A percentile compares a stretch with the other conserved stretches of the same genome.
These are phyloP conservation scores for Sinodicranocentrus sp. DNA, from an alignment of 2,888 invertebrate species.

Conservation along the genomic window DNA sequence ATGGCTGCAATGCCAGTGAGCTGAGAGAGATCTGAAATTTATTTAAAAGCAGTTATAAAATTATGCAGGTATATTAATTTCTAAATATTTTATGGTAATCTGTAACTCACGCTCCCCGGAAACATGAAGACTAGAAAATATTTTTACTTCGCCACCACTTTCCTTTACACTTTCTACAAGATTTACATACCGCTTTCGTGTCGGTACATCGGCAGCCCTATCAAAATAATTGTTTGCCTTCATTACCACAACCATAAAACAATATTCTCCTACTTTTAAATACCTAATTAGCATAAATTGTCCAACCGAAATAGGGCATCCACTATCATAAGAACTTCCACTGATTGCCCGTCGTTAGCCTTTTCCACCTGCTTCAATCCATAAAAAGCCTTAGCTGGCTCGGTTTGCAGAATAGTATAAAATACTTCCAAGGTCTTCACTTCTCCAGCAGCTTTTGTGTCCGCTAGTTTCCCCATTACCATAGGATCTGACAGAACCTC, in stretches of 20 bases:
- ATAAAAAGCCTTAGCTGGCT: conserved; percentile 97
- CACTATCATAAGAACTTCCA: conserved; percentile 96
- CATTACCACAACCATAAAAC: too few species aligned
- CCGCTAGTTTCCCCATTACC: conserved; percentile 90
- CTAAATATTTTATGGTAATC: too few species aligned
- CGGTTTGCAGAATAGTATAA: conserved; percentile 92
- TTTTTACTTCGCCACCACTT: conserved; percentile 94
- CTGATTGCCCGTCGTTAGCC: conserved; percentile 94
- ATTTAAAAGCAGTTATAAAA: too few species aligned
- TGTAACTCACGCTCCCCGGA: conserved; percentile 99
- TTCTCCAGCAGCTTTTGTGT: conserved; percentile 97
- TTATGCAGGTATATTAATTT: too few species aligned
- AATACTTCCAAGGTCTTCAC: conserved; percentile 94
- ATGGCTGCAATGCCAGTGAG: conserved; percentile 98
- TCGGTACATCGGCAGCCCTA: conserved; percentile 90
- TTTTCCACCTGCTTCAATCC: conserved; percentile 94
- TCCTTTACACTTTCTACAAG: conserved; percentile 95
- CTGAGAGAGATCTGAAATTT: conserved; percentile 96
- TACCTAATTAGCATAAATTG: too few species aligned
- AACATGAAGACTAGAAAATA: conserved; percentile 99
- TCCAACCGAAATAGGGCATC: conserved; percentile 98
- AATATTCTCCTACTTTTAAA: too few species aligned
- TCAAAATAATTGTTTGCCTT: too few species aligned
- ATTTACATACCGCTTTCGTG: conserved; percentile 93
- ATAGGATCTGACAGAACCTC: conserved; percentile 90